Evolutionary conservation across 1,140 invertebrate species (phyloP).

Genomic region (Zaprionus nigranus): DNA sequence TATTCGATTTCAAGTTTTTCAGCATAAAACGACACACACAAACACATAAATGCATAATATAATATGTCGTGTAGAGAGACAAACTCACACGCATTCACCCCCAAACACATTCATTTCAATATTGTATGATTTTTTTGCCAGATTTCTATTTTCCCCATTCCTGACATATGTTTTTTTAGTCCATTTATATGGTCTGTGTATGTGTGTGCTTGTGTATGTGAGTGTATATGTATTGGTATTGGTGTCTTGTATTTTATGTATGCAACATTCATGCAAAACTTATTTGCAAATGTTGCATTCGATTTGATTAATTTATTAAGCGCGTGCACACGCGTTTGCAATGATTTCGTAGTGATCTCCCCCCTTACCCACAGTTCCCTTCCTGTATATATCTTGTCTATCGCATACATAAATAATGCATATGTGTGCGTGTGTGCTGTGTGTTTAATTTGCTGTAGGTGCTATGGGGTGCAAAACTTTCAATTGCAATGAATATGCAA

Average conservation of each 20-base stretch:
- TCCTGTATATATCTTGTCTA: conserved; percentile 5
- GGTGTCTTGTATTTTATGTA: conserved; percentile 16
- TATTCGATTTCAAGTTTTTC: conserved; percentile 68
- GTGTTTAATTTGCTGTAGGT: conserved; percentile 73
- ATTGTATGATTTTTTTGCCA: conserved; percentile 68
- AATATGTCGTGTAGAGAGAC: conserved; percentile 5
- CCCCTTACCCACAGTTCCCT: neutral
- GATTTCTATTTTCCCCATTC: conserved; percentile 35
- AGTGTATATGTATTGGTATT: conserved; percentile 4
- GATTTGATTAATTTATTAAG: conserved; percentile 78
- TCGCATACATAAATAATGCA: conserved; percentile 27
- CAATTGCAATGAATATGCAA: conserved; percentile 32
- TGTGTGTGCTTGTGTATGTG: neutral
- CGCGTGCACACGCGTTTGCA: conserved; percentile 41
- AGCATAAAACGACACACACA: conserved; percentile 31
- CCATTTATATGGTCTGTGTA: neutral
- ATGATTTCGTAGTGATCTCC: conserved; percentile 13
- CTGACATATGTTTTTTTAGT: conserved; percentile 18
- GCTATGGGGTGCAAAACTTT: conserved; percentile 61
- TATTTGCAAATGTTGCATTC: conserved; percentile 72
- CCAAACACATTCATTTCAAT: conserved; percentile 52
- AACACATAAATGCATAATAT: conserved; percentile 17
- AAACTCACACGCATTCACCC: conserved; percentile 17
- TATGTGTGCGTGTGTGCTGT: conserved; percentile 14
- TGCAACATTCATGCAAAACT: conserved; percentile 56